phyloP scores from a whole-genome alignment of 2,797 vertebrate species.

The Orientallactaga sibirica region DNA sequence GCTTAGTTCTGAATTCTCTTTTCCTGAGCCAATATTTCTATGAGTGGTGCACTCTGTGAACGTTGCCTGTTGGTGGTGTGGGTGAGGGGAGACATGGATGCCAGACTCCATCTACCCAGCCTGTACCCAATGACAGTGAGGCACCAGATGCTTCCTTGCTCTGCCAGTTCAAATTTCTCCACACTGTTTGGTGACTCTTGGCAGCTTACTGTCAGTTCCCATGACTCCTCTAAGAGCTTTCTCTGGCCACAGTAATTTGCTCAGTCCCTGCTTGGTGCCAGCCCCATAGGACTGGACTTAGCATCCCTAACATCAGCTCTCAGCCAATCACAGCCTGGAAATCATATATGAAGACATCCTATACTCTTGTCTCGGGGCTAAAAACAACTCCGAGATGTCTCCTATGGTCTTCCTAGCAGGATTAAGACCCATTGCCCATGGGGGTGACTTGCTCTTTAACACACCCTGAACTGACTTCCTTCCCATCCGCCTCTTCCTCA shows the following conservation, averaged over 20 bases:
- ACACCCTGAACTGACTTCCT: not conserved
- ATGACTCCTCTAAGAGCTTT: not conserved
- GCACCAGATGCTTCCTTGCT: not conserved
- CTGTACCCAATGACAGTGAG: not conserved
- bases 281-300: not conserved
- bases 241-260: not conserved
- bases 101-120: not conserved
- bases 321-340: not conserved
- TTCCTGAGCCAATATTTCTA: not conserved
- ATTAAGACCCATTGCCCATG: accelerated
- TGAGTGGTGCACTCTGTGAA: not conserved
- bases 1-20: not conserved
- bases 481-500: not conserved
- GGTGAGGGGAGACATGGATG: not conserved
- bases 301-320: not conserved
- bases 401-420: not conserved
- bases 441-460: not conserved
- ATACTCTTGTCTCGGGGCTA: not conserved
- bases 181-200: not conserved
- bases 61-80: not conserved
- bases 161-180: not conserved
- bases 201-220: not conserved
- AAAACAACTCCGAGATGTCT: not conserved
- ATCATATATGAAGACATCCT: not conserved
- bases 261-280: not conserved